A percentile compares a stretch with the other conserved stretches of the same genome.
phyloP scores from a whole-genome alignment of 1,140 invertebrate genomes.

The Anastrepha obliqua region DNA sequence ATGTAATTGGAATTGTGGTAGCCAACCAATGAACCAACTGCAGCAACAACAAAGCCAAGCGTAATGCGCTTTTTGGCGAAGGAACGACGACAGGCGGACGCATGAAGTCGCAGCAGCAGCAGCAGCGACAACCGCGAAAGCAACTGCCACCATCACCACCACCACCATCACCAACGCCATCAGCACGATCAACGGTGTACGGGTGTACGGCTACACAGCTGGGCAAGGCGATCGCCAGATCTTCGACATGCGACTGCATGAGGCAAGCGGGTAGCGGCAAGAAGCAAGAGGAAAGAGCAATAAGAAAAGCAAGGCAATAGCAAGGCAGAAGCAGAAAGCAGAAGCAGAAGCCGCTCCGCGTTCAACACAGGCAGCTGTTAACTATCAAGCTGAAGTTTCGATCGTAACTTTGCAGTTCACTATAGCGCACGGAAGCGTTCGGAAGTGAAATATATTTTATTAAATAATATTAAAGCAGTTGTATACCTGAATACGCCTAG shows the following conservation, averaged over 20 bases:
- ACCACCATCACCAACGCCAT: background rate
- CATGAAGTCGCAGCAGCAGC: background rate
- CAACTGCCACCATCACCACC: slow-evolving; percentile 11
- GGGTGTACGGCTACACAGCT: background rate
- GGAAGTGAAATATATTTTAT: slow-evolving; percentile 75
- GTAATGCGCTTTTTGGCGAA: background rate
- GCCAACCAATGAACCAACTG: slow-evolving; percentile 30
- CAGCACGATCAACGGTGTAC: background rate
- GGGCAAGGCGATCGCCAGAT: slow-evolving; percentile 15
- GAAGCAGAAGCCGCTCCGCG: slow-evolving; percentile 62
- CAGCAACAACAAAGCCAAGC: background rate
- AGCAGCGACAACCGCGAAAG: slow-evolving; percentile 30
- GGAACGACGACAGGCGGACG: background rate
- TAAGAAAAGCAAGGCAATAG: slow-evolving; percentile 37
- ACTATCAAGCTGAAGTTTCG: slow-evolving; percentile 74
- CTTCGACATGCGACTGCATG: background rate
- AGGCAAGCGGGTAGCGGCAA: background rate
- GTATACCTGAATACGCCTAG: slow-evolving; percentile 28
- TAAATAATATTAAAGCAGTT: slow-evolving; percentile 61
- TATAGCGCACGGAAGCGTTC: slow-evolving; percentile 74
- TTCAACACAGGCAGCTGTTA: slow-evolving; percentile 71
- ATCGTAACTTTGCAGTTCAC: slow-evolving; percentile 75
- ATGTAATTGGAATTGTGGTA: background rate
- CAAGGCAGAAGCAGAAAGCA: slow-evolving; percentile 58
- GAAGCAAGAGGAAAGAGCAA: background rate